A percentile compares a stretch with the other conserved stretches of the same genome.
phyloP scores from a whole-genome alignment of 2,797 vertebrate species.

The Pangasius djambal region DNA sequence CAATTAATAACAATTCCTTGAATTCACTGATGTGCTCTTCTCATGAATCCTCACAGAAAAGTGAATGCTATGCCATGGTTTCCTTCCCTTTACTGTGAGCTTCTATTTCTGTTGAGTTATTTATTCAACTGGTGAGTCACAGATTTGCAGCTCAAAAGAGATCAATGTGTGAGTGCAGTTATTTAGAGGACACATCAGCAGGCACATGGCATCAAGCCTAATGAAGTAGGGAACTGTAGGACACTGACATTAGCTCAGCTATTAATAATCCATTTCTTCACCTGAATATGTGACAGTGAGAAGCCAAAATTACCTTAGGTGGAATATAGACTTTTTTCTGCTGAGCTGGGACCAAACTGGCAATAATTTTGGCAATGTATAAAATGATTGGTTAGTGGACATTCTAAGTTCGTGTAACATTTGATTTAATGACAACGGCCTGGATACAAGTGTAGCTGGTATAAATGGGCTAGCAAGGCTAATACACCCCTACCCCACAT shows the following conservation, averaged over 20 bases:
- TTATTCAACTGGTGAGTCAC: conserved; percentile 31
- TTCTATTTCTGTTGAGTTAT: conserved; percentile 6
- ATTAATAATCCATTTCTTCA: conserved; percentile 2
- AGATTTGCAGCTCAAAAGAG: conserved; percentile 40
- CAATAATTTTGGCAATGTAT: not conserved
- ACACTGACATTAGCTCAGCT: conserved; percentile 39
- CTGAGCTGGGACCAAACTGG: not conserved
- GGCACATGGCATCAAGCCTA: conserved; percentile 15
- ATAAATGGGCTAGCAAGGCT: not conserved
- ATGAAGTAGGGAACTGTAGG: conserved; percentile 42
- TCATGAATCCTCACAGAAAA: not conserved
- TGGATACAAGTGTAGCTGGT: not conserved
- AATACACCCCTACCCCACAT: not conserved
- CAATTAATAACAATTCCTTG: not conserved
- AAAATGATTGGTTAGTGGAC: not conserved
- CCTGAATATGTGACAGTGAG: not conserved
- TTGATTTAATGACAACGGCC: not conserved
- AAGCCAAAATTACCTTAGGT: not conserved
- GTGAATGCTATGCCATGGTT: not conserved
- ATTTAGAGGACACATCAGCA: conserved; percentile 36
- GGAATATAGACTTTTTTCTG: not conserved
- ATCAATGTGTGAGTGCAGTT: conserved; percentile 32
- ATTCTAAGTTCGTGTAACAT: not conserved
- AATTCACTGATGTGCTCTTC: not conserved
- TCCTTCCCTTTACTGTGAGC: not conserved